Percentiles rank a stretch among this genome's conserved stretches.
Conservation (phyloP, 30 jellyfish, hydroid and myxozoan species). For the Euphysa ruthae region DNA sequence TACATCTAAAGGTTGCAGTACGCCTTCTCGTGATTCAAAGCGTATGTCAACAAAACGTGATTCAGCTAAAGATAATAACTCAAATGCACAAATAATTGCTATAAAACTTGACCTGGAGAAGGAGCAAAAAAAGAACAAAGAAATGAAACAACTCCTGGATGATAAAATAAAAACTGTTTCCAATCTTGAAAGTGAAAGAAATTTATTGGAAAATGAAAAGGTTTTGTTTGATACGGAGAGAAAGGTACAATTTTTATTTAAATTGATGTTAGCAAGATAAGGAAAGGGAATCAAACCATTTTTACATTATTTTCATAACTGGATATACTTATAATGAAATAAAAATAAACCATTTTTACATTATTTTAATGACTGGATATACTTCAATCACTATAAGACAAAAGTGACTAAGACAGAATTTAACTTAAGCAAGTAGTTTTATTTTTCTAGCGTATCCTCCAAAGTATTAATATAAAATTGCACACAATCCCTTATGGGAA, state of each 20-base stretch:
- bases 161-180: conserved; percentile 41
- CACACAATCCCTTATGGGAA: no score
- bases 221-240: conserved; percentile 76
- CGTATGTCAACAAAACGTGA: conserved; percentile 21
- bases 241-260: conserved; percentile 29
- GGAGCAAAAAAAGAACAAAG: conserved; percentile 52
- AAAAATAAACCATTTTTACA: no score
- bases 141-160: conserved; percentile 36
- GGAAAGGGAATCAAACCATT: no score
- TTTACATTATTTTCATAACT: no score
- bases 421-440: no score
- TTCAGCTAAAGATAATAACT: conserved; percentile 4
- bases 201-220: conserved; percentile 69
- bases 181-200: conserved; percentile 64
- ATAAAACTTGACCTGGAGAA: conserved; percentile 63
- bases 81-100: conserved; percentile 32
- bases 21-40: conserved; percentile 1
- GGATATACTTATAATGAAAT: no score
- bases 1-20: neutral
- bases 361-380: no score
- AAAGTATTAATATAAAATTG: no score
- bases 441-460: no score
- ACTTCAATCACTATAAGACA: no score
- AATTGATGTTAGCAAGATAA: neutral
- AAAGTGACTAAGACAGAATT: no score